These are phyloP conservation scores for Vultur gryphus DNA, from an alignment of 2,797 vertebrate genomes.

Conservation along the genomic window DNA sequence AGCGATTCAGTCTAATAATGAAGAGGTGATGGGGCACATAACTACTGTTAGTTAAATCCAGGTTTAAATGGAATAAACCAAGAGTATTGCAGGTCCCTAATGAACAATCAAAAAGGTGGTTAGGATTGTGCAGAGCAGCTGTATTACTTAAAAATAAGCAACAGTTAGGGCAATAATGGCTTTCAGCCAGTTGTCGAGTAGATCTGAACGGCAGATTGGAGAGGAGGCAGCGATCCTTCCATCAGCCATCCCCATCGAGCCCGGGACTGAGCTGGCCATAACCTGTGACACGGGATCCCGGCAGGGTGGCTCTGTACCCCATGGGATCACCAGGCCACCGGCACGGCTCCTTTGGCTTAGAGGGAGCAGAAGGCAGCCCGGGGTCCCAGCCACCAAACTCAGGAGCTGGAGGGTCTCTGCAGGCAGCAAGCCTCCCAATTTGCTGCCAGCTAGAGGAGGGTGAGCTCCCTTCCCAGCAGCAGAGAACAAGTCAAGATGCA, in stretches of 20 bases:
- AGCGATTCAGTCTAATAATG: conserved; percentile 23
- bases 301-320: rapidly evolving
- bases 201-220: neutral
- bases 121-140: conserved; percentile 7
- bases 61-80: conserved; percentile 22
- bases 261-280: neutral
- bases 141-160: conserved; percentile 41
- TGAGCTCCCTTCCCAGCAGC: neutral
- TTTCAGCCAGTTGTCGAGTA: neutral
- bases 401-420: neutral
- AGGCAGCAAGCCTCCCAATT: neutral
- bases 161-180: conserved; percentile 8
- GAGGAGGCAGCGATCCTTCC: neutral
- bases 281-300: neutral
- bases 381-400: neutral
- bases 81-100: conserved; percentile 30
- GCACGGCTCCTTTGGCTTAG: neutral
- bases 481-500: neutral
- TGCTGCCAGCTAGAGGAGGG: neutral
- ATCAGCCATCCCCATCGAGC: neutral
- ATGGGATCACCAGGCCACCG: neutral
- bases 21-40: conserved; percentile 49
- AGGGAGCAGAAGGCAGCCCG: neutral
- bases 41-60: conserved; percentile 4
- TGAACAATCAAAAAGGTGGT: conserved; percentile 40